These are phyloP conservation scores for Listronotus oregonensis DNA, from an alignment of 1,140 invertebrate species.

Conservation along the genomic window DNA sequence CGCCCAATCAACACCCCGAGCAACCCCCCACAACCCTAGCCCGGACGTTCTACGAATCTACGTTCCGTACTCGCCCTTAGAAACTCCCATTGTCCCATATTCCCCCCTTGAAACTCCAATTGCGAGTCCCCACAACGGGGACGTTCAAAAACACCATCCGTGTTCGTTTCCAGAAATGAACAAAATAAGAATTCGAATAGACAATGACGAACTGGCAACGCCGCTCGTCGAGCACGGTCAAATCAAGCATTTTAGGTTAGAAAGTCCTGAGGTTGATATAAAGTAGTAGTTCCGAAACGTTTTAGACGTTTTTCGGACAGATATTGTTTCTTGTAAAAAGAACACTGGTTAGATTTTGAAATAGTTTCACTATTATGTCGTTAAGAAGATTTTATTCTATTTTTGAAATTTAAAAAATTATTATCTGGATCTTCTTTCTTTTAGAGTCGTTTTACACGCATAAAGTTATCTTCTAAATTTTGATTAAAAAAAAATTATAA, in stretches of 20 bases:
- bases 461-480: too few relatives aligned
- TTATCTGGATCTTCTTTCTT: too few relatives aligned
- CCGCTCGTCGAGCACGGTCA: slow-evolving; percentile 69
- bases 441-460: too few relatives aligned
- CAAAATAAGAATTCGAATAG: slow-evolving; percentile 69
- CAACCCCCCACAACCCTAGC: slow-evolving; percentile 63
- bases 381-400: too few relatives aligned
- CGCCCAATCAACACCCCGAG: slow-evolving; percentile 65
- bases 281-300: slow-evolving; percentile 10
- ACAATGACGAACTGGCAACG: slow-evolving; percentile 70
- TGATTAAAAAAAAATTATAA: too few relatives aligned
- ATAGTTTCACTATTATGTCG: too few relatives aligned
- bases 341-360: too few relatives aligned
- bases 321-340: too few relatives aligned
- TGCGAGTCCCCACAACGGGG: slow-evolving; percentile 63
- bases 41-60: slow-evolving; percentile 77
- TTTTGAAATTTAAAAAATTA: too few relatives aligned
- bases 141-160: slow-evolving; percentile 56
- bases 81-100: slow-evolving; percentile 65
- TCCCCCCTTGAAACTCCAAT: slow-evolving; percentile 58
- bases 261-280: slow-evolving; percentile 57
- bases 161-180: slow-evolving; percentile 61
- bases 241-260: slow-evolving; percentile 63
- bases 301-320: too few relatives aligned
- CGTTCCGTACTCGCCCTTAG: slow-evolving; percentile 68